A percentile compares a stretch with the other conserved stretches of the same genome.
phyloP scores from a whole-genome alignment of 2,797 vertebrate genomes.

The Cercopithecus mitis region DNA sequence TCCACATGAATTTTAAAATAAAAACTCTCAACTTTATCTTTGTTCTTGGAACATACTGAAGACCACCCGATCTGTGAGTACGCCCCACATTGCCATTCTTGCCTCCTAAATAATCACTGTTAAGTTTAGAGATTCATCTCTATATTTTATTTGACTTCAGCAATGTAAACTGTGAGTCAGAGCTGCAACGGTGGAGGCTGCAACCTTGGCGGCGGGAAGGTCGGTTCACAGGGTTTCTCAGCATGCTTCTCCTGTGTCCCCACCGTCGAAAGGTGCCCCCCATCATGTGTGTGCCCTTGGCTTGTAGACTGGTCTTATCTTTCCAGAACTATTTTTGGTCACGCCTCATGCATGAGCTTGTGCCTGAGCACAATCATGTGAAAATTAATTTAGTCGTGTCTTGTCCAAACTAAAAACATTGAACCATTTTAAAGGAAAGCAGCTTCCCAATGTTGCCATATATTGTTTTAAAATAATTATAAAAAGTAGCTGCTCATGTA shows the following conservation, averaged over 20 bases:
- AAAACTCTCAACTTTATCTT: neutral
- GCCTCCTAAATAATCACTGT: neutral
- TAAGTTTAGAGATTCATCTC: neutral
- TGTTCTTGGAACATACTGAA: neutral
- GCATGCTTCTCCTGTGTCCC: neutral
- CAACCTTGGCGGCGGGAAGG: accelerated
- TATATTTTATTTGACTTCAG: neutral
- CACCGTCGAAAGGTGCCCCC: neutral
- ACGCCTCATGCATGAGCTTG: too few relatives aligned
- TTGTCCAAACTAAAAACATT: neutral
- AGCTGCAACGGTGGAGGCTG: neutral
- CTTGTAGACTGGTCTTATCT: neutral
- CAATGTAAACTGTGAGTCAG: neutral
- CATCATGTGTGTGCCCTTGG: neutral
- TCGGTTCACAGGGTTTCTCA: neutral
- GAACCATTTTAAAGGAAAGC: neutral
- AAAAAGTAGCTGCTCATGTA: neutral
- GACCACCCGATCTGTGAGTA: neutral
- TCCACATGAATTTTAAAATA: too few relatives aligned
- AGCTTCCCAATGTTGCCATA: neutral
- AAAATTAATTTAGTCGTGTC: neutral
- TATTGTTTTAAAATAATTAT: neutral
- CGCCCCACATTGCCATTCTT: neutral
- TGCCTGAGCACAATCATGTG: neutral
- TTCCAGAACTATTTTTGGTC: neutral